Evolutionary conservation across 2,797 vertebrate species (phyloP), one percentile per base, ranked within the genome.

Genomic region (Erpetoichthys calabaricus): DNA sequence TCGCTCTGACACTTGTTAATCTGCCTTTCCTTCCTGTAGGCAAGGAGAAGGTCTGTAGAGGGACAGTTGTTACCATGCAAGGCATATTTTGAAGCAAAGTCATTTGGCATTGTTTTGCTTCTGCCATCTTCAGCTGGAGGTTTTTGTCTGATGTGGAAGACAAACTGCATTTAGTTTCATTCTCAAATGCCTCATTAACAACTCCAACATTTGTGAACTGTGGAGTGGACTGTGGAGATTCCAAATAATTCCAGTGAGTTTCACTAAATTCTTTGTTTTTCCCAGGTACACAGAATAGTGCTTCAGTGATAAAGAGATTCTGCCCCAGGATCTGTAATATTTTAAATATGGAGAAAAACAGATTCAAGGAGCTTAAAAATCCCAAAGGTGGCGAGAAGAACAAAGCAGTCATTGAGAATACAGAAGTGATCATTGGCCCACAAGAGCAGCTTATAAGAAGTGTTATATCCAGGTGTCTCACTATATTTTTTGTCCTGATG

Each of bases 361-460:
- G 53, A 4, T 54, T 42, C 42, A 54, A 7, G 8, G 7, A 25
- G 10, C 43, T 41, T 8, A 54, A 42, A 54, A 41, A 5, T 3
- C 53, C 25, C 42, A 6, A 25, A 4, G 53, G 43, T 54, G 8
- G 10, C 4, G 53, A 9, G 53, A 54, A 25, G 10, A 54, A 5
- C 2, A 43, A 9, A 41, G 53, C 53, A 25, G 42, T 43, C 25
- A 43, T 43, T 54, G 53, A 54, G 25, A 54, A 54, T 25, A 54
- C 25, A 7, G 8, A 42, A 41, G 25, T 42, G 5, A 41, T 41
- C 53, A 54, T 8, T 5, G 53, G 53, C 8, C 47, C 57, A 41
- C 47, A 44, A 41, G 57, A 59, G 41, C 43, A 25, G 44, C 47
- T 44, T 41, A 59, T 3, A 7, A 59, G 57, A 10, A 59, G 47